phyloP scores from a whole-genome alignment of 2,113 vertebrate species.

The Pachyramphus minor region DNA sequence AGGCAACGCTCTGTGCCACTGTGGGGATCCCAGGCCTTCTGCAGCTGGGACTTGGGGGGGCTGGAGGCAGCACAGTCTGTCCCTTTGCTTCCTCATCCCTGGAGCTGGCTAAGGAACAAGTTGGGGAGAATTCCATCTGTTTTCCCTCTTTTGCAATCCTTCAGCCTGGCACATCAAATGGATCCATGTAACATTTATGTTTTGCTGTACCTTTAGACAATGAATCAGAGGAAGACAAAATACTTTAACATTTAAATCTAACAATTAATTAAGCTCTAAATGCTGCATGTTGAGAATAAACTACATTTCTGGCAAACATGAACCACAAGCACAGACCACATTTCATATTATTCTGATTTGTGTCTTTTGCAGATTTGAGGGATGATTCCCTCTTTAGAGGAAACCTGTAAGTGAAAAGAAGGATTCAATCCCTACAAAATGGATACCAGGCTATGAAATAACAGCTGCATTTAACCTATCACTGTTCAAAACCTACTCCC shows the following conservation, averaged over 20 bases:
- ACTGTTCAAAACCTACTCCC: not conserved
- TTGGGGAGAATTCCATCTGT: not conserved
- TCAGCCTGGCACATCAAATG: not conserved
- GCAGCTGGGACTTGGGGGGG: not conserved
- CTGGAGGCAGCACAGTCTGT: not conserved
- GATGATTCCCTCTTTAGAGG: not conserved
- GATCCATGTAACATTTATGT: not conserved
- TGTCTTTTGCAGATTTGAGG: not conserved
- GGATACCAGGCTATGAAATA: not conserved
- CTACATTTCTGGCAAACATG: not conserved
- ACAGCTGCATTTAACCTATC: not conserved
- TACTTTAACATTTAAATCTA: not conserved
- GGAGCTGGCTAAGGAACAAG: not conserved
- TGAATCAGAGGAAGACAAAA: not conserved
- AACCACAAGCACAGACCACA: not conserved
- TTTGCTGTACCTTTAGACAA: not conserved
- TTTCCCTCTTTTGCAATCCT: not conserved
- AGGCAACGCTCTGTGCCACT: not conserved
- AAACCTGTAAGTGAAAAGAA: not conserved
- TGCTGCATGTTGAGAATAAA: not conserved
- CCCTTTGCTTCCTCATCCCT: not conserved
- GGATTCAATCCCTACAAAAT: not conserved
- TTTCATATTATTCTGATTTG: not conserved
- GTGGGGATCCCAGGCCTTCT: fast-evolving
- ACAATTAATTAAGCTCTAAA: not conserved